phyloP scores from a whole-genome alignment of 1,140 invertebrate species.

The Mylabris phalerata region DNA sequence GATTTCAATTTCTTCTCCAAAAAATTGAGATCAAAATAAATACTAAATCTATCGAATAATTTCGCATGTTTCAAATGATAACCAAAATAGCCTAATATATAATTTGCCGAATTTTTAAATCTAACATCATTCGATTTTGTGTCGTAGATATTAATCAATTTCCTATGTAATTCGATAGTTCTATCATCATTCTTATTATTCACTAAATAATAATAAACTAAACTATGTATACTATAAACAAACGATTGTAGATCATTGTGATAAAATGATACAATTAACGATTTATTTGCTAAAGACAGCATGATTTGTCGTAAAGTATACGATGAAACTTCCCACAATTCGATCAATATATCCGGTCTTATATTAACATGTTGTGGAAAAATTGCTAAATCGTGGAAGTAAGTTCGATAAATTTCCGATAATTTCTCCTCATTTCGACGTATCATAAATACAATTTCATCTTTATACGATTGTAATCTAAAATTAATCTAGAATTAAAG shows the following conservation, averaged over 20 bases:
- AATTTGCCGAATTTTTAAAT: slow-evolving; percentile 37
- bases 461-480: too few species aligned
- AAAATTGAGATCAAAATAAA: slow-evolving; percentile 41
- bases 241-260: slow-evolving; percentile 31
- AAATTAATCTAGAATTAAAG: too few species aligned
- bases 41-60: slow-evolving; percentile 30
- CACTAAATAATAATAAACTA: slow-evolving; percentile 37
- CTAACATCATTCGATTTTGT: slow-evolving; percentile 31
- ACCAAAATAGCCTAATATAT: slow-evolving; percentile 41
- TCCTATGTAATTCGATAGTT: slow-evolving; percentile 30
- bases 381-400: slow-evolving; percentile 38
- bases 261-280: slow-evolving; percentile 35
- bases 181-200: slow-evolving; percentile 8
- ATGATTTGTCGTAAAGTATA: slow-evolving; percentile 41
- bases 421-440: too few species aligned
- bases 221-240: slow-evolving; percentile 41
- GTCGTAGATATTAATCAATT: slow-evolving; percentile 34
- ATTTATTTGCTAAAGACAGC: slow-evolving; percentile 39
- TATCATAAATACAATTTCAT: too few species aligned
- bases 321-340: slow-evolving; percentile 31
- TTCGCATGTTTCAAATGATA: slow-evolving; percentile 41
- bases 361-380: slow-evolving; percentile 41
- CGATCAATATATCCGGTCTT: slow-evolving; percentile 36
- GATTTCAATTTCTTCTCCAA: slow-evolving; percentile 39
- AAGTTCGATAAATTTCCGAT: not conserved